These are phyloP conservation scores for Pangasius krempfi DNA, from an alignment of 2,797 vertebrate genomes.

Conservation along the genomic window DNA sequence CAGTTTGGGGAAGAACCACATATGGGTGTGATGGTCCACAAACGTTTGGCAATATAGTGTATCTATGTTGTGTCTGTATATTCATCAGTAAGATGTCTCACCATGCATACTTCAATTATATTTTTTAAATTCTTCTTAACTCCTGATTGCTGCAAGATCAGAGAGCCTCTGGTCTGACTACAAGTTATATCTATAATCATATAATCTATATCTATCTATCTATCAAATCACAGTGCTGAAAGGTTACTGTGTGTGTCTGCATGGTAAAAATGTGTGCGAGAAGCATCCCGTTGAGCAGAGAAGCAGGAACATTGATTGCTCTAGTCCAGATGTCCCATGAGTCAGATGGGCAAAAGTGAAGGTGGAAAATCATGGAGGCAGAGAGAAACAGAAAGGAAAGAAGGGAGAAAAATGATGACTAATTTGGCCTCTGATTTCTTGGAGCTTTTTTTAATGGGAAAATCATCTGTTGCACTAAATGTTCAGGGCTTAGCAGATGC, in stretches of 20 bases:
- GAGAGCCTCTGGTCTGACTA: background rate
- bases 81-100: background rate
- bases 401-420: conserved; percentile 50
- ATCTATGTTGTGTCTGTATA: background rate
- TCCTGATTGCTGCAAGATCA: background rate
- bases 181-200: background rate
- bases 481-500: conserved; percentile 17
- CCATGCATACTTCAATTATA: background rate
- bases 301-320: conserved; percentile 57
- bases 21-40: background rate
- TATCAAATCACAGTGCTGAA: too few relatives aligned
- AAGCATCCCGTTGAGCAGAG: conserved; percentile 39
- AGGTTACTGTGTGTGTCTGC: background rate
- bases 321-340: conserved; percentile 70
- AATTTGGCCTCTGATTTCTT: conserved; percentile 36
- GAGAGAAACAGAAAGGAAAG: conserved; percentile 38
- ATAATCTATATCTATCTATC: too few relatives aligned
- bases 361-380: conserved; percentile 58
- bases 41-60: background rate
- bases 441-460: background rate
- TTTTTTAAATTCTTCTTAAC: background rate
- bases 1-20: background rate
- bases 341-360: conserved; percentile 60
- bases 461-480: conserved; percentile 13
- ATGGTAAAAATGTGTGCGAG: background rate